Percentiles rank a stretch among this genome's conserved stretches.
phyloP scores from a whole-genome alignment of 2,113 vertebrate genomes.

The Eonycteris spelaea region DNA sequence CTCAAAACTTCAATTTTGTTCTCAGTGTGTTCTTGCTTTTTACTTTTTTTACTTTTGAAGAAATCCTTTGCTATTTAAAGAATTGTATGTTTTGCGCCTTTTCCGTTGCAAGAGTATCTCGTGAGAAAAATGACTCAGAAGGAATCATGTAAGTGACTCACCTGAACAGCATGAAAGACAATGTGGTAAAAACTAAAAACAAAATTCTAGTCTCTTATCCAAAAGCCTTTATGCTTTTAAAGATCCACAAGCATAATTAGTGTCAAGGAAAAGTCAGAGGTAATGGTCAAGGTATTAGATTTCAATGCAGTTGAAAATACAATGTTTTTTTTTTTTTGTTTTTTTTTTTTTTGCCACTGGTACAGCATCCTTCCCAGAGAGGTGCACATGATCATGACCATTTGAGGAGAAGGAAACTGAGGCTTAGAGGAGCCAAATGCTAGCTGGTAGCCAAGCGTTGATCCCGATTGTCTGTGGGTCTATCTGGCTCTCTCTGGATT shows the following conservation, averaged over 20 bases:
- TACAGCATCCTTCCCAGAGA: background rate
- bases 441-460: background rate
- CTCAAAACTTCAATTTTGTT: background rate
- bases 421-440: background rate
- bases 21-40: background rate
- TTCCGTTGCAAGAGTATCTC: background rate
- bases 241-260: background rate
- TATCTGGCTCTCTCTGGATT: background rate
- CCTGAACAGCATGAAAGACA: background rate
- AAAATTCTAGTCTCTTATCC: conserved; percentile 29
- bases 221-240: background rate
- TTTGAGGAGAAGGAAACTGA: conserved; percentile 24
- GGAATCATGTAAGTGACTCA: background rate
- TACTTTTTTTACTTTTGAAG: conserved; percentile 3
- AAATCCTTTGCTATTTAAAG: conserved; percentile 17
- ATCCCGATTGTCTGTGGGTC: background rate
- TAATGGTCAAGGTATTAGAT: background rate
- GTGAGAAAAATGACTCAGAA: conserved; percentile 23
- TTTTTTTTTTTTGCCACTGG: background rate
- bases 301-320: background rate
- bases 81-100: background rate
- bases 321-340: background rate
- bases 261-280: background rate
- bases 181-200: background rate
- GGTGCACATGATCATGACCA: background rate